Evolutionary conservation across 2,797 vertebrate genomes (phyloP), one percentile per base, ranked within the genome.

Genomic region (Spheniscus humboldti): DNA sequence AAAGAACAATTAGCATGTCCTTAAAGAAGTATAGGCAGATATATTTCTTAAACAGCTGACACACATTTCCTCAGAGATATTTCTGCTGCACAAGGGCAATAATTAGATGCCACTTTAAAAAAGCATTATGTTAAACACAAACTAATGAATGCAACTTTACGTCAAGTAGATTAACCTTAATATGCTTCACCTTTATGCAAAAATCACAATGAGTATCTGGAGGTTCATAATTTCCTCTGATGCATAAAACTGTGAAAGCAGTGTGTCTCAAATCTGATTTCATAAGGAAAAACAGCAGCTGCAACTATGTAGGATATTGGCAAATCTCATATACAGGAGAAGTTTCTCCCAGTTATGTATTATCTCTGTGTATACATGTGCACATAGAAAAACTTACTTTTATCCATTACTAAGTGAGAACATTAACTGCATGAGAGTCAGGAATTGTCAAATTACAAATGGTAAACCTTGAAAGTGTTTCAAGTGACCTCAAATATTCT

Each of bases 21-120:
- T 50, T 79, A 79, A 84, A 72, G 27, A 90, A 84, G 67, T 81
- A 64, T 31, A 52, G 28, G 48, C 67, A 93, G 39, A 63, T 69
- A 57, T 7, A 75, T 71, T 87, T 82, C 66, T 81, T 93, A 37
- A 83, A 41, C 17, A 66, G 48, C 23, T 86, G 69, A 84, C 48
- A 82, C 18, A 57, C 7, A 28, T 91, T 95, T 88, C 33, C 84
- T 94, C 69, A 41, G 63, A 91, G 73, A 17, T 71, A 63, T 91
- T 96, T 90, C 56, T 92, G 10, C 67, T 75, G 45, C 75, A 89
- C 52, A 76, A 60, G 27, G 39, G 6, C 47, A 52, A 76, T 74
- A 92, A 94, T 86, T 77, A 95, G 56, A 81, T 53, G 33, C 23
- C 55, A 92, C n/a, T 95, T 94, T 57, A 47, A 69, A 90, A 92